Base-by-base conservation (phyloP, 2,113 vertebrate genomes). In the Ia io region DNA sequence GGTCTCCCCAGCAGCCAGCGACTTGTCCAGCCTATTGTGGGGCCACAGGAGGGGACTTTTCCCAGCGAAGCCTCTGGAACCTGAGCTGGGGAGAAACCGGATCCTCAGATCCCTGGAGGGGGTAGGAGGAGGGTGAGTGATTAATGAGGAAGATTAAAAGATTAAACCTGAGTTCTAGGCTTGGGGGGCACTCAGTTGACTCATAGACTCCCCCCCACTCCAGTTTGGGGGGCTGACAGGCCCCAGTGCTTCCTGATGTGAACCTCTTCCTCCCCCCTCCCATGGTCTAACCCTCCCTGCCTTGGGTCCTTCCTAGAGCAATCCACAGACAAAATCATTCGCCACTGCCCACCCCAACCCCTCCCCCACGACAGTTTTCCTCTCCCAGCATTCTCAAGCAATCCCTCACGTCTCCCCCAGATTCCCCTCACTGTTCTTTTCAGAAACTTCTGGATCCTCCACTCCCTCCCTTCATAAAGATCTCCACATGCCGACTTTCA, bases 141-240 rank as follows among this genome's bases (percentile, higher is more conserved):
- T 97, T 97, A 97, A 97, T 97, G 96, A 97, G 92, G 92, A 69
- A 95, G 95, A 95, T 97, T 95, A 96, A 96, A 70, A 97, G 93
- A 97, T 97, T 96, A 96, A 97, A 95, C 92, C 69, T 83, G 18
- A 32, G 51, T 79, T 95, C 83, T 71, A 83, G 85, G 69, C 53
- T 65, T 49, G 63, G 44, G 35, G 37, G 76, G 9, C 4, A 7
- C 73, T 91, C 49, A n/a, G 53, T 67, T 71, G 79, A 56, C 84
- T 88, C 40, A 32, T 32, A 40, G n/a, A 32, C 35, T 37, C 4
- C 9, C 17, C 17, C n/a, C 53, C 30, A 8, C 37, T 18, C n/a
- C 37, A 42, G 22, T 1, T 13, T 51, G 32, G 49, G 37, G 73
- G 78, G 1, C 6, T 1, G 77, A 70, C n/a, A 53, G 16, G 25